Conservation (phyloP, 2,888 invertebrate genomes). For the Caenorhabditis angaria region DNA sequence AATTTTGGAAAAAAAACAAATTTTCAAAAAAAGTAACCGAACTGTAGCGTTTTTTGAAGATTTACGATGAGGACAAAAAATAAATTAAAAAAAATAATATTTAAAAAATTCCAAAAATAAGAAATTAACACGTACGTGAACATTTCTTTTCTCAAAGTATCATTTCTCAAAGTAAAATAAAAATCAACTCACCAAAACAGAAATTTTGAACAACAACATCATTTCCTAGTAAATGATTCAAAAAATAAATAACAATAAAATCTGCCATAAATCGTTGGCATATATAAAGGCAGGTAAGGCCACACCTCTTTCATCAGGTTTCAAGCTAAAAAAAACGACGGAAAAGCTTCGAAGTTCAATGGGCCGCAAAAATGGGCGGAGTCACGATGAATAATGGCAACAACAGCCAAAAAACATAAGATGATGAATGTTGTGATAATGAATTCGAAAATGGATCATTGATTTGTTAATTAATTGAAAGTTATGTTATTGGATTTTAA, state of each 20-base stretch:
- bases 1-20: no score
- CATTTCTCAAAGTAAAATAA: neutral
- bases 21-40: no score
- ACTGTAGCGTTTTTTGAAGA: no score
- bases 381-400: neutral
- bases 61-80: no score
- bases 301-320: constrained; percentile 4
- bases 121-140: neutral
- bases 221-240: neutral
- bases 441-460: neutral
- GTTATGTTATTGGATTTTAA: neutral
- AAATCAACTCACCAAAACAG: neutral
- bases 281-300: neutral
- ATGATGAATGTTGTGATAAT: neutral
- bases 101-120: no score
- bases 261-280: constrained; percentile 2
- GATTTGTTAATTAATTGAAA: neutral
- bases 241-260: neutral
- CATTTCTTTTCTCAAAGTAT: neutral
- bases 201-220: neutral
- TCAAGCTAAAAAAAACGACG: no score
- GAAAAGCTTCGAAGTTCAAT: neutral
- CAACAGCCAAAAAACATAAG: neutral
- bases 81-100: no score
- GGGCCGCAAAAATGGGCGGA: neutral